Base-by-base conservation (phyloP, 2,797 vertebrate genomes). In the Siniperca undulata region DNA sequence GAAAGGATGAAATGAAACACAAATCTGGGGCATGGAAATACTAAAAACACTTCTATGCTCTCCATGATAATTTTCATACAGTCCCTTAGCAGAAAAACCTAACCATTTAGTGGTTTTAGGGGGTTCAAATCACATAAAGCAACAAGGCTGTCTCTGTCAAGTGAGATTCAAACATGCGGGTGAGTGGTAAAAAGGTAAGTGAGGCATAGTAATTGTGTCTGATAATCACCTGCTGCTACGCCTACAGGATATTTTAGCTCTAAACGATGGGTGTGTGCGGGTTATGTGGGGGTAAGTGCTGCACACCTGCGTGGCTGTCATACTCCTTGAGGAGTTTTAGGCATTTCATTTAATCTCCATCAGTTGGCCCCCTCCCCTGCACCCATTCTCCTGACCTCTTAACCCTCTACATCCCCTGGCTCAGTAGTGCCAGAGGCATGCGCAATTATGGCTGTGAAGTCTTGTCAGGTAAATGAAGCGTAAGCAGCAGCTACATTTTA, bases 281-380 rank as follows among this genome's bases (percentile, higher is more conserved):
- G 85, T 76, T 42, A 83, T 1, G 55, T 40, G 65, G 60, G 88
- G 88, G 87, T 87, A 90, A 92, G 83, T 65, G 76, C 77, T 61
- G 84, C 86, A 93, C 94, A 95, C 94, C 94, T 95, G 93, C 48
- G 55, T 66, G 76, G 60, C 70, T 64, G 80, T 86, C 84, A 77
- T 59, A 62, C 86, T 89, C 74, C 86, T 89, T 24, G 67, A 88
- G 88, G 85, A 90, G 60, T 81, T 92, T 86, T 76, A 86, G 84
- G 76, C 60, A 4, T 89, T 89, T 91, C 42, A 76, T 92, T 91
- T 89, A 90, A 91, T 92, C 91, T 91, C 71, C 68, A 38, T 90
- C 74, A 84, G 75, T 88, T 84, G 30, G 60, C 9, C 67, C 80
- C 61, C 46, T 38, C 56, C 59, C 13, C 52, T 36, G 20, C 88